Percentiles rank a stretch among this genome's conserved stretches.
phyloP scores from a whole-genome alignment of 2,113 vertebrate genomes.

The Prietella phreatophila region DNA sequence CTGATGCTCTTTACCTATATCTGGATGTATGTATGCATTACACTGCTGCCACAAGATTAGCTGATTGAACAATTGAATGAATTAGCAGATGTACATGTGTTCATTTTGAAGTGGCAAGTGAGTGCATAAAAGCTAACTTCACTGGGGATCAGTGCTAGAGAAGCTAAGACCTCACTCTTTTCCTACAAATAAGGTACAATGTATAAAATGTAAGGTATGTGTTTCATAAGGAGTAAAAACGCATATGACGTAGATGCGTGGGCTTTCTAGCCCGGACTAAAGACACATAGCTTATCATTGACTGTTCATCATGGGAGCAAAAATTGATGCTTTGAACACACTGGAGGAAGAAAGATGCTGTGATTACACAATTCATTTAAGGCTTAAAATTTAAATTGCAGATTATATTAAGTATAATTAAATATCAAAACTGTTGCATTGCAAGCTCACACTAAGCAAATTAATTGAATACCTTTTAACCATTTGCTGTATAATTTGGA shows the following conservation, averaged over 20 bases:
- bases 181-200: neutral
- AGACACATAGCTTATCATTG: neutral
- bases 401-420: constrained; percentile 14
- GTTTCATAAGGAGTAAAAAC: neutral
- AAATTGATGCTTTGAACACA: neutral
- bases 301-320: no score
- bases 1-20: neutral
- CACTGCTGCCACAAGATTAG: neutral
- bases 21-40: neutral
- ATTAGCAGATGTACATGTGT: neutral
- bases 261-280: neutral
- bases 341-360: neutral
- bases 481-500: constrained; percentile 32
- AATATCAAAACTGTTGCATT: neutral
- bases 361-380: neutral
- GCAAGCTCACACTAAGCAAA: neutral
- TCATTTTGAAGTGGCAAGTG: neutral
- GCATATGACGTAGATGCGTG: neutral
- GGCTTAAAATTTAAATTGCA: neutral
- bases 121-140: neutral
- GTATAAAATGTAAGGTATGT: neutral
- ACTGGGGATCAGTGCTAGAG: neutral
- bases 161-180: neutral
- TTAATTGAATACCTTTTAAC: constrained; percentile 24
- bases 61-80: neutral